These are phyloP conservation scores for Labroides dimidiatus DNA, from an alignment of 2,797 vertebrate genomes.

Conservation along the genomic window DNA sequence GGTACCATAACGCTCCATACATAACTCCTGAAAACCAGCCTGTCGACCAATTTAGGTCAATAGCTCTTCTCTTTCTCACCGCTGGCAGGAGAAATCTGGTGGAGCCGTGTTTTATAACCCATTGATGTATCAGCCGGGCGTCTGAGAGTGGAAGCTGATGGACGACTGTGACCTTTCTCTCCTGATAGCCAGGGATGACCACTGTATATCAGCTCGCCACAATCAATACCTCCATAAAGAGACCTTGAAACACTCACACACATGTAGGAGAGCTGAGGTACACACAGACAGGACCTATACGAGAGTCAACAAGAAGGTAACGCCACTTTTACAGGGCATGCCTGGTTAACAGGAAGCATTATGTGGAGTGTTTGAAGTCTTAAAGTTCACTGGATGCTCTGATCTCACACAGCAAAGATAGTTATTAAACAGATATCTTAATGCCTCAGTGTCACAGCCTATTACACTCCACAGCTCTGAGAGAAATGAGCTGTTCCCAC, in stretches of 20 bases:
- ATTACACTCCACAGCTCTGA: not conserved
- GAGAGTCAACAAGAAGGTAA: not conserved
- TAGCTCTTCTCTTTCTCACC: constrained; percentile 50
- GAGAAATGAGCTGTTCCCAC: constrained; percentile 20
- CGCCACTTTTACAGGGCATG: not conserved
- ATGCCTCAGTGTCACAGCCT: constrained; percentile 13
- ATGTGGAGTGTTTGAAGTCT: not conserved
- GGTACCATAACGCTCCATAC: constrained; percentile 38
- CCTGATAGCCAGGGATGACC: constrained; percentile 61
- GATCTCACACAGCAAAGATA: constrained; percentile 21
- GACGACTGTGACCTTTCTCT: constrained; percentile 71
- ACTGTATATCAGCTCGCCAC: constrained; percentile 52
- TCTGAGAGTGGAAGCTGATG: constrained; percentile 55
- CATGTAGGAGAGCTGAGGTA: not conserved
- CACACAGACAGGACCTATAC: not conserved
- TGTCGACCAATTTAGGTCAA: constrained; percentile 43
- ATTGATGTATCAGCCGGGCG: constrained; percentile 50
- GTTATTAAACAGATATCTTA: constrained; percentile 22
- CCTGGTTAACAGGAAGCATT: constrained; percentile 1
- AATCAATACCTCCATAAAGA: constrained; percentile 46
- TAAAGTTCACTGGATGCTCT: constrained; percentile 8
- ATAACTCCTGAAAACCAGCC: constrained; percentile 48
- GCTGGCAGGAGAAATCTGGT: constrained; percentile 24
- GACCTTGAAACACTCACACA: constrained; percentile 1
- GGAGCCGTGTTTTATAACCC: constrained; percentile 42